Conservation (phyloP, 1,140 invertebrate genomes). For the Zaprionus lachaisei region DNA sequence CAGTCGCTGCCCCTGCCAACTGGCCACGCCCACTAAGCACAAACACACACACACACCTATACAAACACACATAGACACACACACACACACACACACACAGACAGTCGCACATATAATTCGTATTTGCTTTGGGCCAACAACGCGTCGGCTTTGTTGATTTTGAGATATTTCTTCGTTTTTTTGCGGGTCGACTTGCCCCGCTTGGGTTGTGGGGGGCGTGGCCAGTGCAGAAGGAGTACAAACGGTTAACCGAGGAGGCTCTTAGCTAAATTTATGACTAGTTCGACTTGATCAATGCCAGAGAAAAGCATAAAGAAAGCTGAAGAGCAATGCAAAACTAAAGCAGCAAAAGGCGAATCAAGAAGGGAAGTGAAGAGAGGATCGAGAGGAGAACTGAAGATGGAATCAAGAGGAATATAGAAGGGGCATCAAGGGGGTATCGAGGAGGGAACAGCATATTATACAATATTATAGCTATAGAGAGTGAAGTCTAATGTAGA, state of each 20-base stretch:
- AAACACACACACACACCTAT: conserved; percentile 34
- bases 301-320: not conserved
- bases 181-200: too few relatives aligned
- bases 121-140: conserved; percentile 71
- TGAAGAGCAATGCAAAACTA: not conserved
- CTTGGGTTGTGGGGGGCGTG: conserved; percentile 21
- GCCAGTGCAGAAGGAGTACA: conserved; percentile 11
- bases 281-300: conserved; percentile 36
- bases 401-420: too few relatives aligned
- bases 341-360: not conserved
- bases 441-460: too few relatives aligned
- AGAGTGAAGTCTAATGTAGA: not conserved
- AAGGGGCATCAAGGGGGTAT: too few relatives aligned
- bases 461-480: not conserved
- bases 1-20: conserved; percentile 44
- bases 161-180: conserved; percentile 16
- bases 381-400: not conserved
- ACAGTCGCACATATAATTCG: conserved; percentile 5
- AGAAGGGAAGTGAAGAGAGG: too few relatives aligned
- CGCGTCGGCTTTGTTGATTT: conserved; percentile 52
- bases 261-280: conserved; percentile 28
- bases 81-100: conserved; percentile 50
- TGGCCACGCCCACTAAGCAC: conserved; percentile 68
- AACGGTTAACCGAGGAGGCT: conserved; percentile 8
- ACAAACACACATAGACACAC: conserved; percentile 39